Percentiles rank a stretch among this genome's conserved stretches.
Conservation (phyloP, 2,888 invertebrate species). For the Andrena marginata region DNA sequence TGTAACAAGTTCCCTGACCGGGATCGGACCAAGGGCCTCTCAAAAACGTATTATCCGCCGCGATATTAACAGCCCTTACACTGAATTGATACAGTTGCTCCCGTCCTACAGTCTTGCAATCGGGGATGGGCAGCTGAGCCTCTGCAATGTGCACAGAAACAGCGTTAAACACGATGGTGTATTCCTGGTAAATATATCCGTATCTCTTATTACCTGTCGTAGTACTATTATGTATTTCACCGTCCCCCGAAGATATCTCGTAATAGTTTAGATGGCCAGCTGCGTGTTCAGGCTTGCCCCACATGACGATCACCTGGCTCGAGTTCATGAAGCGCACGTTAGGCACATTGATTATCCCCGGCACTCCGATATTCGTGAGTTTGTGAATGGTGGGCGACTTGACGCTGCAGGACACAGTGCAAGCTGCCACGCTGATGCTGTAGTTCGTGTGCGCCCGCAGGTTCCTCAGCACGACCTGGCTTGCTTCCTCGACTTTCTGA, state of each 20-base stretch:
- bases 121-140: conserved; percentile 80
- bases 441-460: conserved; percentile 87
- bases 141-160: conserved; percentile 66
- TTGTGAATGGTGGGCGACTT: conserved; percentile 86
- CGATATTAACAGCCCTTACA: conserved; percentile 84
- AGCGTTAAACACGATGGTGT: neutral
- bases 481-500: conserved; percentile 74
- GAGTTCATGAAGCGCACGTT: conserved; percentile 84
- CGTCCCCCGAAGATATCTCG: conserved; percentile 85
- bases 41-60: conserved; percentile 73
- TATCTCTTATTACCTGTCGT: conserved; percentile 68
- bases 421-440: conserved; percentile 90
- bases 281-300: conserved; percentile 85
- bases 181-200: no score
- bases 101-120: conserved; percentile 80
- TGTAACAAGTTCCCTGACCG: conserved; percentile 84
- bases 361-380: conserved; percentile 88
- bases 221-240: conserved; percentile 78
- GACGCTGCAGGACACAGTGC: conserved; percentile 89
- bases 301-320: conserved; percentile 85
- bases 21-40: conserved; percentile 84
- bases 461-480: conserved; percentile 74
- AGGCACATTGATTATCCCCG: conserved; percentile 85
- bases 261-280: conserved; percentile 86
- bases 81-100: conserved; percentile 80